Evolutionary conservation across 2,797 vertebrate species (phyloP).

Genomic region (Chrysolophus pictus): DNA sequence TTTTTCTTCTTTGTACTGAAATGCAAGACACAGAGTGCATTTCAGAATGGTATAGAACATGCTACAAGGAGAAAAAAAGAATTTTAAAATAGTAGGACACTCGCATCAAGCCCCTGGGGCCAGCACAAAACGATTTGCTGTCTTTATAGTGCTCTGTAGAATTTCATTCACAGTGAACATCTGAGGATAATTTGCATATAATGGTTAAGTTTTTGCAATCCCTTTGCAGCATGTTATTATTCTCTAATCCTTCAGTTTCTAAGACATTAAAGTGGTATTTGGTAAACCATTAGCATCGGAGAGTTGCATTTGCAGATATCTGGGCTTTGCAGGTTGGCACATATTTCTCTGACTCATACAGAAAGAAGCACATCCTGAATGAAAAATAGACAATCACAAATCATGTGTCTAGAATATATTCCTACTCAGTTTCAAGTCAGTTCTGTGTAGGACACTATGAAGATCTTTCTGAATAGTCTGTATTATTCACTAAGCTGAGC

Average conservation of each 20-base stretch:
- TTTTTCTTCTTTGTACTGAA: background rate
- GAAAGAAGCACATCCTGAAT: background rate
- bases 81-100: background rate
- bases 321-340: background rate
- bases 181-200: background rate
- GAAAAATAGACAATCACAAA: background rate
- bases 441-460: background rate
- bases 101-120: background rate
- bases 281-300: background rate
- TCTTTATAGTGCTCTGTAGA: background rate
- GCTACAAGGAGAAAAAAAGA: background rate
- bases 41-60: background rate
- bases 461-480: background rate
- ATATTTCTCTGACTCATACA: background rate
- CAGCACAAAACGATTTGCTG: background rate
- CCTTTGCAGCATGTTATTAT: background rate
- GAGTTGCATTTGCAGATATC: background rate
- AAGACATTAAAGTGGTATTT: background rate
- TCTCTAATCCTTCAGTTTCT: constrained; percentile 3
- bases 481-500: background rate
- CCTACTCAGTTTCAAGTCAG: background rate
- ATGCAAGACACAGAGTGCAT: background rate
- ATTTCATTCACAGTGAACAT: background rate
- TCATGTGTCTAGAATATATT: background rate
- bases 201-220: constrained; percentile 1